Base-by-base conservation (phyloP, 2,888 invertebrate genomes). In the Odontothrips loti region DNA sequence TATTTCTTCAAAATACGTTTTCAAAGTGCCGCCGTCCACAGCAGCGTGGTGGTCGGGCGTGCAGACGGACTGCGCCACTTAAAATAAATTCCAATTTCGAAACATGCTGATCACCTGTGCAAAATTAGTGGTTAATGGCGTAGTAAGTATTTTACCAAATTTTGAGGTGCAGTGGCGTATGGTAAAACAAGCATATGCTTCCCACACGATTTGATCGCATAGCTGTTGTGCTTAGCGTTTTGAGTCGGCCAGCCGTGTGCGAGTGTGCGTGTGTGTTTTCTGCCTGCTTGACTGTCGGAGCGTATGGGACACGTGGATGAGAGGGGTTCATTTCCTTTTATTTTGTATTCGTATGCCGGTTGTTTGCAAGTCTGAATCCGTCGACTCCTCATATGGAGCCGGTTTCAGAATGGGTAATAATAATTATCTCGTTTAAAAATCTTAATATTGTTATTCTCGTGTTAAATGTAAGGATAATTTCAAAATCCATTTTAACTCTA, bases 351-450 rank as follows among this genome's bases (percentile, higher is more conserved):
- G 23, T 75, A 75, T 75, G 68, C 68, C 68, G 68, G 68, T 75
- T 75, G 68, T 75, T 75, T 75, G 68, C 68, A 75, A 75, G 68
- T 75, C 68, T 75, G 68, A 75, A 75, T 27, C 68, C 68, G 27
- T 10, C 23, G 27, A 12, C 68, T 27, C 68, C 58, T 17, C 20
- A 58, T 15, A 12, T 17, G 58, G 27, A 27, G 27, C 68, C 10
- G 68, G 68, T 75, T 75, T 75, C 68, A 75, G 68, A 75, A 75
- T 75, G 68, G 68, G 68, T 75, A 75, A 27, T 27, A 75, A 27
- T 27, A 75, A 27, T 27, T 12, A 75, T 75, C 27, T 75, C 68
- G 68, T 75, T 75, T 27, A 23, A 27, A 75, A 75, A 75, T 58
- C 68, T 75, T 27, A 75, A 27, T 75, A 75, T 75, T 75, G 68